Conservation (phyloP, 2,113 vertebrate genomes). For the Anseranas semipalmata region DNA sequence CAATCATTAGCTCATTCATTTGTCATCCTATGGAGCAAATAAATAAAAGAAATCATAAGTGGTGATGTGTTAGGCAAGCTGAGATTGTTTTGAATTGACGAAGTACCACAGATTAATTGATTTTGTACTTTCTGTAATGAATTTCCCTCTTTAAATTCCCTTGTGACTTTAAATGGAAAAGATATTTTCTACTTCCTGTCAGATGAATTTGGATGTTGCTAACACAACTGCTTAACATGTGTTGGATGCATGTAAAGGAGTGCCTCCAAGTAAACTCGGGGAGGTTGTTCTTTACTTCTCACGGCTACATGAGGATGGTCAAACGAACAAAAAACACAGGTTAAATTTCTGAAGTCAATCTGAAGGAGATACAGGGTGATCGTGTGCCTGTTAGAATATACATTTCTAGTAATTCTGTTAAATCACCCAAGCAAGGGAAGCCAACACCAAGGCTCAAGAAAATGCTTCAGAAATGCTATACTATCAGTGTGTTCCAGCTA, state of each 20-base stretch:
- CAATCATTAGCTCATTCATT: background rate
- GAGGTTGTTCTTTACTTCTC: background rate
- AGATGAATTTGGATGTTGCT: background rate
- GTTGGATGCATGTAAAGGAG: background rate
- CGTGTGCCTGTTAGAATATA: background rate
- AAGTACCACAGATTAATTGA: background rate
- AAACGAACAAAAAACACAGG: background rate
- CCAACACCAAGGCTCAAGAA: background rate
- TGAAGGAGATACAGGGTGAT: background rate
- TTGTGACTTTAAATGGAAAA: constrained; percentile 9
- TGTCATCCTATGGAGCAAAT: background rate
- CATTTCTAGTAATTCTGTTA: background rate
- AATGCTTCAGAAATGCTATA: background rate
- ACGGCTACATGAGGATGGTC: accelerated
- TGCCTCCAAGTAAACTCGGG: background rate
- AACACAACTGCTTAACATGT: background rate
- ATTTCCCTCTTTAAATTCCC: background rate
- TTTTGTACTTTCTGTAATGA: background rate
- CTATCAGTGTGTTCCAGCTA: background rate
- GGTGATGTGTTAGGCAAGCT: background rate
- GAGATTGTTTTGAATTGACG: background rate
- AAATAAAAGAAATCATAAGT: background rate
- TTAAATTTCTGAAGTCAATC: background rate
- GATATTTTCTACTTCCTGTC: constrained; percentile 9
- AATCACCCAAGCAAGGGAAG: background rate